These are phyloP conservation scores for Dolichallabes microphthalmus DNA, from an alignment of 2,113 vertebrate genomes.

Conservation along the genomic window DNA sequence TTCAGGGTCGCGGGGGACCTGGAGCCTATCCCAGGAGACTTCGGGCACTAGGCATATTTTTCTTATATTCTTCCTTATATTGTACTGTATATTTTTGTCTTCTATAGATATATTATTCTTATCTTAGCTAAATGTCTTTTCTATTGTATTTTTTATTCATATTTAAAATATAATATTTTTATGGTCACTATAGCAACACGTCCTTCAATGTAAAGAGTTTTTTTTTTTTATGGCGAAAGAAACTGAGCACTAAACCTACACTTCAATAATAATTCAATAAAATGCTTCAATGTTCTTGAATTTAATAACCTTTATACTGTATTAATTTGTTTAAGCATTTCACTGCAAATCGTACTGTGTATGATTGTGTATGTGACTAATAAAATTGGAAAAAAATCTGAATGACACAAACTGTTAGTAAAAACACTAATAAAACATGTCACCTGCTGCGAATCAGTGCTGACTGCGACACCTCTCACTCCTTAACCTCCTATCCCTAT, in stretches of 20 bases:
- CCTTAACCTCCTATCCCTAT: not conserved
- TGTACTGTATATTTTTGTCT: too few species aligned
- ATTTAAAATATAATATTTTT: too few species aligned
- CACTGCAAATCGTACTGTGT: too few species aligned
- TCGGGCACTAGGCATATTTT: too few species aligned
- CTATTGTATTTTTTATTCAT: not conserved
- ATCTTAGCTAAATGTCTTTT: not conserved
- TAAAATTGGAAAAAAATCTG: too few species aligned
- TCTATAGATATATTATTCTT: too few species aligned
- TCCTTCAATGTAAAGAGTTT: too few species aligned
- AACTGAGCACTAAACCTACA: not conserved
- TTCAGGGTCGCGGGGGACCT: too few species aligned
- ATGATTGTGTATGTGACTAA: too few species aligned
- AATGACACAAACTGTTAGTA: not conserved
- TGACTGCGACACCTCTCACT: not conserved
- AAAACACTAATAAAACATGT: not conserved
- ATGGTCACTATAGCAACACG: too few species aligned
- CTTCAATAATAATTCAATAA: not conserved
- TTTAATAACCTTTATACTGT: not conserved
- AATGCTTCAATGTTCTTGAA: not conserved
- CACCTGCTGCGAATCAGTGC: not conserved
- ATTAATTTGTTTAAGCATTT: not conserved
- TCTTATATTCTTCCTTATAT: too few species aligned
- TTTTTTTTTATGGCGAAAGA: not conserved
- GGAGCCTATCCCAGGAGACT: too few species aligned